These are phyloP conservation scores for Percopsis omiscomaycus DNA, from an alignment of 2,797 vertebrate genomes.

Conservation along the genomic window DNA sequence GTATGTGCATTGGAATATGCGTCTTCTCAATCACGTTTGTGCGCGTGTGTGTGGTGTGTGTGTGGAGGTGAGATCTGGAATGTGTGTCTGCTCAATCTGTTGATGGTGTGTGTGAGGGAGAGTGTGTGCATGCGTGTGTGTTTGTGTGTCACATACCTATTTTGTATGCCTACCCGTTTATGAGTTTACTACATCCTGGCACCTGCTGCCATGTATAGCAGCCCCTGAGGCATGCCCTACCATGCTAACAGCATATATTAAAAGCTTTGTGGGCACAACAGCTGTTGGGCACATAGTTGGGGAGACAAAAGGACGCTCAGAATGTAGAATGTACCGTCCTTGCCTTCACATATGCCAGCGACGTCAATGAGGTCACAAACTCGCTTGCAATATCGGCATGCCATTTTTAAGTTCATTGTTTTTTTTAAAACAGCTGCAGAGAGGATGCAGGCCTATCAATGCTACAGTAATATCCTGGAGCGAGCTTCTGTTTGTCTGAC, in stretches of 20 bases:
- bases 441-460: slow-evolving; percentile 10
- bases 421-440: slow-evolving; percentile 17
- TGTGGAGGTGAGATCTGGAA: not conserved
- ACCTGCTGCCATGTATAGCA: slow-evolving; percentile 55
- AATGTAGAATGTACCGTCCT: not conserved
- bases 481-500: not conserved
- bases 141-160: slow-evolving; percentile 3
- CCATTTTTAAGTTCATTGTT: slow-evolving; percentile 14
- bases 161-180: slow-evolving; percentile 1
- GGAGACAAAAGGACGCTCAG: slow-evolving; percentile 36
- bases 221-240: slow-evolving; percentile 51
- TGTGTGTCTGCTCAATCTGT: slow-evolving; percentile 5
- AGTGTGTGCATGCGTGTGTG: slow-evolving; percentile 3
- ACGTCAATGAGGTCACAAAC: too few species aligned
- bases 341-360: too few species aligned
- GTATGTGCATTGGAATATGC: not conserved
- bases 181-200: slow-evolving; percentile 46
- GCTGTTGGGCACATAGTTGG: slow-evolving; percentile 51
- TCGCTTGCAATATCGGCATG: not conserved
- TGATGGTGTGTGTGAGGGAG: not conserved
- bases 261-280: slow-evolving; percentile 63
- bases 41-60: slow-evolving; percentile 12
- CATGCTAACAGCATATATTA: slow-evolving; percentile 57
- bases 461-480: slow-evolving; percentile 8
- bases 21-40: not conserved